These are phyloP conservation scores for Picus viridis DNA, from an alignment of 2,797 vertebrate species.

Conservation along the genomic window DNA sequence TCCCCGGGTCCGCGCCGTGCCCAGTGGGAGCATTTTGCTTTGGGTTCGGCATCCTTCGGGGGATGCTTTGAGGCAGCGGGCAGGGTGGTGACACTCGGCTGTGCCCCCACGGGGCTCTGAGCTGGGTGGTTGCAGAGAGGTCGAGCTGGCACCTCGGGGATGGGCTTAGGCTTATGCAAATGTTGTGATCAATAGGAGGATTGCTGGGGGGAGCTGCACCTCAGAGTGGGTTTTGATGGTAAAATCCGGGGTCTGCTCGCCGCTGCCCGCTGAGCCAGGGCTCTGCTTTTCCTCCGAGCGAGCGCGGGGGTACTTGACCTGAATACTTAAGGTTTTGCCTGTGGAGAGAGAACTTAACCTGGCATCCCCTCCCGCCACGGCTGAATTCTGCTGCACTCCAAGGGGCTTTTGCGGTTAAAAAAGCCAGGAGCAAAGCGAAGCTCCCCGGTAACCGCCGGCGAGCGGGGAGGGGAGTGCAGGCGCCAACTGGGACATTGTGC, in stretches of 20 bases:
- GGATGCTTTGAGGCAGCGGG: background rate
- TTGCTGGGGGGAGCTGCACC: background rate
- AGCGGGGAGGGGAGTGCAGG: background rate
- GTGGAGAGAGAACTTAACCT: background rate
- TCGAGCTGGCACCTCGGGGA: background rate
- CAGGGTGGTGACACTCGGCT: background rate
- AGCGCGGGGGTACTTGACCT: background rate
- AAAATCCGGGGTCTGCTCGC: background rate
- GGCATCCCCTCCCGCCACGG: background rate
- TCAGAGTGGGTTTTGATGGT: background rate
- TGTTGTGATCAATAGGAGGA: rapidly evolving
- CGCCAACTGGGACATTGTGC: slow-evolving; percentile 32
- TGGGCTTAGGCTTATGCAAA: background rate
- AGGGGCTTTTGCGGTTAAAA: slow-evolving; percentile 26
- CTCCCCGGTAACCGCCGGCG: background rate
- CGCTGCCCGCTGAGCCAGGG: background rate
- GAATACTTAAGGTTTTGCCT: slow-evolving; percentile 44
- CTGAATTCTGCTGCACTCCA: background rate
- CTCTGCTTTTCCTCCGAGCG: background rate
- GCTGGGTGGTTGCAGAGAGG: background rate
- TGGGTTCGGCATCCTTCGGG: background rate
- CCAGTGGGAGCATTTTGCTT: background rate
- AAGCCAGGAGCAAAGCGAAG: background rate
- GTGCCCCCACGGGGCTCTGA: background rate
- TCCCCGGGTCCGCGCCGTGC: background rate